Evolutionary conservation across 2,797 vertebrate genomes (phyloP).

Genomic region (Megaceryle alcyon): DNA sequence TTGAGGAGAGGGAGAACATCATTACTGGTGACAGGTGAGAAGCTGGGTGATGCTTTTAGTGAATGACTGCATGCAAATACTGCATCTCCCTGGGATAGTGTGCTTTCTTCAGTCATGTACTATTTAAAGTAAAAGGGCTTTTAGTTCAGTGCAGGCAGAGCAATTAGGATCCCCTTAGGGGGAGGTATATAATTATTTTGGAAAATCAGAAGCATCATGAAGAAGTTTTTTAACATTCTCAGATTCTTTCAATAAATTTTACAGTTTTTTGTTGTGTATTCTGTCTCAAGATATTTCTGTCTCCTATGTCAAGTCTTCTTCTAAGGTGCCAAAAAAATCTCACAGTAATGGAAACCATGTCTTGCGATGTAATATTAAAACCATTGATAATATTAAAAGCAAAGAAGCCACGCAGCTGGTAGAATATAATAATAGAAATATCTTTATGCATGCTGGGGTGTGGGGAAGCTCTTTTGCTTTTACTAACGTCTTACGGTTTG

Average conservation of each 20-base stretch:
- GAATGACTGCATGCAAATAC: background rate
- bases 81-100: background rate
- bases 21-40: background rate
- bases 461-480: background rate
- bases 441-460: background rate
- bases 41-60: conserved; percentile 8
- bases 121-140: conserved; percentile 10
- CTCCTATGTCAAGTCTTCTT: background rate
- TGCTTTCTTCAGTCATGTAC: background rate
- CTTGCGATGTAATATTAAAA: background rate
- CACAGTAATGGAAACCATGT: background rate
- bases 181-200: conserved; percentile 1
- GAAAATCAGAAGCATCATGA: background rate
- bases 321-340: background rate
- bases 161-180: conserved; percentile 6
- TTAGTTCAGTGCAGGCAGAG: conserved; percentile 18
- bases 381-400: background rate
- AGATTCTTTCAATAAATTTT: background rate
- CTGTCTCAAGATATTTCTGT: background rate
- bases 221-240: background rate
- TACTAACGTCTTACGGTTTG: background rate
- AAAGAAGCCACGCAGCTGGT: background rate
- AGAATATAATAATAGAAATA: background rate
- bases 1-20: background rate
- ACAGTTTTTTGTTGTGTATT: background rate